These are phyloP conservation scores for Pediacus dermestoides DNA, from an alignment of 2,888 invertebrate genomes.

Conservation along the genomic window DNA sequence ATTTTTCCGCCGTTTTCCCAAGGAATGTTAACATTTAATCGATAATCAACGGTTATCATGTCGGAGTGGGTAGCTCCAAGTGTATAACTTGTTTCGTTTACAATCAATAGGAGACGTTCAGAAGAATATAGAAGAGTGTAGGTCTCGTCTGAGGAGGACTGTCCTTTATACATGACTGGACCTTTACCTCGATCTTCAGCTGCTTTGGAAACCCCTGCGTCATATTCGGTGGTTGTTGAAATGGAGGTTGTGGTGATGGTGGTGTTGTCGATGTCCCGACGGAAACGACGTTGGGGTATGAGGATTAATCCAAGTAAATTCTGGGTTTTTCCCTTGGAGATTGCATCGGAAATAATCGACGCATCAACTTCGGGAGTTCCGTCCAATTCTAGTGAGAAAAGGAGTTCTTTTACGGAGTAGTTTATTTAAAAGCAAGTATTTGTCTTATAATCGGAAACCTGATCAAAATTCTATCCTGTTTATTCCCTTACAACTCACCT, in stretches of 20 bases:
- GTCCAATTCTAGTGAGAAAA: no score
- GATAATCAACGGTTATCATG: conserved; percentile 34
- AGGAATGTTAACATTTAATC: conserved; percentile 42
- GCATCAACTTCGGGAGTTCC: no score
- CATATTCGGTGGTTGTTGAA: conserved; percentile 4
- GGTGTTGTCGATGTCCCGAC: no score
- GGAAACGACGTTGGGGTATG: no score
- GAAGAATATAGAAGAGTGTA: conserved; percentile 42
- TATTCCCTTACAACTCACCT: conserved; percentile 31
- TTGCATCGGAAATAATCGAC: no score
- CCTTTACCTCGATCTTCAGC: conserved; percentile 19
- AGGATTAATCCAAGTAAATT: no score
- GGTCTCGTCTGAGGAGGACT: conserved; percentile 26
- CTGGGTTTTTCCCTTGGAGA: no score
- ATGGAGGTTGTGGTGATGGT: no score
- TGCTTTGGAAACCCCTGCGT: conserved; percentile 14
- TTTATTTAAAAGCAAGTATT: no score
- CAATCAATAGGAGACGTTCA: conserved; percentile 35
- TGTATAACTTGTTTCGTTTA: conserved; percentile 28
- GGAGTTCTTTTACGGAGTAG: no score
- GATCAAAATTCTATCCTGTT: no score
- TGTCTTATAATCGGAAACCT: no score
- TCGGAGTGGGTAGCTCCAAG: conserved; percentile 31
- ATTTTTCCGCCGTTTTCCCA: conserved; percentile 39
- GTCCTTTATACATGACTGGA: conserved; percentile 39